Percentiles rank a stretch among this genome's conserved stretches.
Evolutionary conservation across 2,113 vertebrate species (phyloP).

Genomic region (Colistium nudipinnis): DNA sequence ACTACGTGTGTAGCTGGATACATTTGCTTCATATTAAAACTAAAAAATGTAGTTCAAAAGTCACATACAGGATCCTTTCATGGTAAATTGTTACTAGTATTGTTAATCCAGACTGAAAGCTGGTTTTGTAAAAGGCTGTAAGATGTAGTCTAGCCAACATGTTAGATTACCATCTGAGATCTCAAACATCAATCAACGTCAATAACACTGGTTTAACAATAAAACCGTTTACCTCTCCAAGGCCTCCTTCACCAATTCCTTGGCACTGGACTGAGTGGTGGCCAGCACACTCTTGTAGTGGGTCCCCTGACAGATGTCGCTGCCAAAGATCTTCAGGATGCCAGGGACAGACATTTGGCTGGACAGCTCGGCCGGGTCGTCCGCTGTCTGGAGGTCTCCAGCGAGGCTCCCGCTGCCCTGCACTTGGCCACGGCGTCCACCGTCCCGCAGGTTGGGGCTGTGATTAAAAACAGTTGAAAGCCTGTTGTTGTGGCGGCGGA

Average conservation of each 20-base stretch:
- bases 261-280: constrained; percentile 79
- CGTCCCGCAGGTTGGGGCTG: constrained; percentile 70
- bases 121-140: not conserved
- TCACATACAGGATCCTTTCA: no score
- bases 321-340: constrained; percentile 84
- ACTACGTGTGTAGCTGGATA: no score
- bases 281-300: constrained; percentile 85
- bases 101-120: not conserved
- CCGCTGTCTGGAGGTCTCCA: constrained; percentile 37
- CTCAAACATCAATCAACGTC: not conserved
- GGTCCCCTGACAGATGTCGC: constrained; percentile 81
- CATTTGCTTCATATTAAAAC: no score
- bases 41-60: no score
- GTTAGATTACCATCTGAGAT: not conserved
- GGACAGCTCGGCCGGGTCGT: constrained; percentile 79
- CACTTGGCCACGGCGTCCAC: constrained; percentile 4
- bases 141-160: not conserved
- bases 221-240: constrained; percentile 78
- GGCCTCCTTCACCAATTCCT: constrained; percentile 84
- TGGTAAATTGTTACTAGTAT: no score
- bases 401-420: constrained; percentile 15
- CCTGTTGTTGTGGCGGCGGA: constrained; percentile 83
- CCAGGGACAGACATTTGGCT: constrained; percentile 80
- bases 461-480: constrained; percentile 79
- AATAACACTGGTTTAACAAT: no score